Evolutionary conservation across 2,888 invertebrate genomes (phyloP), one percentile per base, ranked within the genome.

Genomic region (Junonia oenone): DNA sequence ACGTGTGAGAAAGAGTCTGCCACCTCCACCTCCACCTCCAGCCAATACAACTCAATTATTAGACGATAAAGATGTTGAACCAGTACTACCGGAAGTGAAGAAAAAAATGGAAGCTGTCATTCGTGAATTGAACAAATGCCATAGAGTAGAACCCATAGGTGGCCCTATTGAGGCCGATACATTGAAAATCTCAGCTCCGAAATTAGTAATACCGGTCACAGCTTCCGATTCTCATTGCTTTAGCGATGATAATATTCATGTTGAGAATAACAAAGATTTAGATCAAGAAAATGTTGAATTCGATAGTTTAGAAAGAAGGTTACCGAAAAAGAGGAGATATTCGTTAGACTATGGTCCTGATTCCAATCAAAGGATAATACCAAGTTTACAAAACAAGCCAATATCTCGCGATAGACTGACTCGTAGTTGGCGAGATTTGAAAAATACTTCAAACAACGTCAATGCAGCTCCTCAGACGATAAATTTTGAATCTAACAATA

Each of bases 81-180:
- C 86, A 49, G 85, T 92, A 55, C 87, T 90, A 37, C 87, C 86
- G 45, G 90, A 92, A 68, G 88, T 92, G 0, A 92, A 92, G 72
- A 82, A 89, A 46, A 92, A 92, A 69, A 93, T 93, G 92, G 90
- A 92, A 66, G 92, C 92, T 8, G 92, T 93, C 19, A 92, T 93
- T 56, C 86, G 89, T 45, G 92, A 92, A 71, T 74, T 93, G 2
- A 84, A 83, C 61, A 77, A 82, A 65, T 90, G 90, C 64, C 74
- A 76, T 53, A 77, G 82, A 60, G 69, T 72, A n/a, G 88, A 89
- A 56, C 74, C 84, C 8, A 73, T 71, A 40, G 73, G 76, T 61
- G 38, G 14, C 37, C 31, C 38, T 40, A 75, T 81, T 68, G 78
- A 82, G 59, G 65, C 77, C 2, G 74, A 76, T 62, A 68, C 77